A percentile compares a stretch with the other conserved stretches of the same genome.
These are phyloP conservation scores for Bostrychus sinensis DNA, from an alignment of 2,113 vertebrate species.

Conservation along the genomic window DNA sequence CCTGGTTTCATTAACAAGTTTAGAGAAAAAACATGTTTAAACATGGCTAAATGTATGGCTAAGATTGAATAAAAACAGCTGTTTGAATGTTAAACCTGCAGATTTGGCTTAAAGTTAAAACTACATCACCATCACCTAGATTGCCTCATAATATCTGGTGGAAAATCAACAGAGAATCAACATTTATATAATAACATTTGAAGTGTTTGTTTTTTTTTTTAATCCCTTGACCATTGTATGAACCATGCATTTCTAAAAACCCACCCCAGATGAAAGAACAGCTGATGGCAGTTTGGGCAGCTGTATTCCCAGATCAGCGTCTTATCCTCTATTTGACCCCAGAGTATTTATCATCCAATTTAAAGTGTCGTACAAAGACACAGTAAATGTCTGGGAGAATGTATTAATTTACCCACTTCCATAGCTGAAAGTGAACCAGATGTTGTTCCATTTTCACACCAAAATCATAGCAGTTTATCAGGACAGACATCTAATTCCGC, in stretches of 20 bases:
- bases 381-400: conserved; percentile 36
- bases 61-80: too few relatives aligned
- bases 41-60: too few relatives aligned
- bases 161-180: too few relatives aligned
- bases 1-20: too few relatives aligned
- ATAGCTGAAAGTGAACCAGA: conserved; percentile 37
- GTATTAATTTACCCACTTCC: conserved; percentile 18
- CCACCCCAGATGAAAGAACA: conserved; percentile 46
- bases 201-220: neutral
- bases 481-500: neutral
- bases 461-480: neutral
- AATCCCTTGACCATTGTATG: conserved; percentile 49
- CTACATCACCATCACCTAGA: too few relatives aligned
- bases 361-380: conserved; percentile 23
- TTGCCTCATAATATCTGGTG: too few relatives aligned
- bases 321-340: conserved; percentile 47
- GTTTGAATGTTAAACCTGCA: too few relatives aligned
- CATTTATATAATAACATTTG: too few relatives aligned
- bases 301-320: conserved; percentile 56
- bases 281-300: conserved; percentile 50
- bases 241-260: conserved; percentile 19
- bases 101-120: too few relatives aligned
- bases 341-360: conserved; percentile 49
- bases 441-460: conserved; percentile 16
- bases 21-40: too few relatives aligned